Percentiles rank a stretch among this genome's conserved stretches.
These are phyloP conservation scores for Parnassius smintheus DNA, from an alignment of 2,888 invertebrate species.

Conservation along the genomic window DNA sequence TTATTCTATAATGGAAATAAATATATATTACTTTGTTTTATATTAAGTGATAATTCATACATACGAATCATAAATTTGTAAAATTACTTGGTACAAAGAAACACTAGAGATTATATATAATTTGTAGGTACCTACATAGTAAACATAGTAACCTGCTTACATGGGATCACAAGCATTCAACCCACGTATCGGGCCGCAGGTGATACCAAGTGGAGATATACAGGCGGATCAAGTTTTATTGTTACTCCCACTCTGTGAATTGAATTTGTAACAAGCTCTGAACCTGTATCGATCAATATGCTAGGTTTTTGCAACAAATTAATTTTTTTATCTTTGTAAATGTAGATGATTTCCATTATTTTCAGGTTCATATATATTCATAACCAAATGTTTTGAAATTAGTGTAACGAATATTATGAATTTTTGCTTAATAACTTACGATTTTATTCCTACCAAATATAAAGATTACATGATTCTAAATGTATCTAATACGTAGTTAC, in stretches of 20 bases:
- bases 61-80: too few species aligned
- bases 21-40: not conserved
- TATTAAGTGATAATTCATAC: too few species aligned
- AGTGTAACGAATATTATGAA: too few species aligned
- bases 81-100: not conserved
- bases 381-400: too few species aligned
- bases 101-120: not conserved
- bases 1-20: not conserved
- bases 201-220: conserved; percentile 63
- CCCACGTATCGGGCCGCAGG: conserved; percentile 68
- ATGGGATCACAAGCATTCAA: conserved; percentile 45
- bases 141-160: conserved; percentile 4
- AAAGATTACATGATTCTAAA: too few species aligned
- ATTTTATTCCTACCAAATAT: too few species aligned
- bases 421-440: too few species aligned
- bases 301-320: conserved; percentile 25
- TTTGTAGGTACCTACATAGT: too few species aligned
- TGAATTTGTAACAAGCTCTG: conserved; percentile 72
- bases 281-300: conserved; percentile 55
- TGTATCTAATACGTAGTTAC: too few species aligned
- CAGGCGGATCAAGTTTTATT: conserved; percentile 67
- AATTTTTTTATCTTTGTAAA: conserved; percentile 1
- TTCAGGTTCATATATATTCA: not conserved
- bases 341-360: not conserved
- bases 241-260: conserved; percentile 77